Percentiles rank a stretch among this genome's conserved stretches.
phyloP scores from a whole-genome alignment of 2,113 vertebrate genomes.

The Dolichotis patagonum region DNA sequence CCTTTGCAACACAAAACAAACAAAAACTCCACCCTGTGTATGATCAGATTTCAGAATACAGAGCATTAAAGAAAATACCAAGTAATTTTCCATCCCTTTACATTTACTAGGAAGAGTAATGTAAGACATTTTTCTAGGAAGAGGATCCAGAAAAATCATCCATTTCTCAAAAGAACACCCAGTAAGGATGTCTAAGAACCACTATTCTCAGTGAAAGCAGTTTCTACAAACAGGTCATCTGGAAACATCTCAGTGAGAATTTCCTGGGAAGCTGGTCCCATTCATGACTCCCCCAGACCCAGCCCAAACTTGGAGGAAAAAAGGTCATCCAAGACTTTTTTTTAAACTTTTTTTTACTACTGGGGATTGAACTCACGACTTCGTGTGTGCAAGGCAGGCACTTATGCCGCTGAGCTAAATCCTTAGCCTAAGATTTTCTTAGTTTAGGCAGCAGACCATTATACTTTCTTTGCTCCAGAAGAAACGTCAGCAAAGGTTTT shows the following conservation, averaged over 20 bases:
- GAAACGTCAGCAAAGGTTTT: constrained; percentile 17
- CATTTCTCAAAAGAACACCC: constrained; percentile 10
- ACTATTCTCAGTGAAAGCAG: not conserved
- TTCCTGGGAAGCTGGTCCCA: not conserved
- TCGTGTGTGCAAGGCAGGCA: too few relatives aligned
- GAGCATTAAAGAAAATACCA: constrained; percentile 50
- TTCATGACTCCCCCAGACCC: not conserved
- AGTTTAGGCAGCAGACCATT: not conserved
- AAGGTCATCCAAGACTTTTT: not conserved
- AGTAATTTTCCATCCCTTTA: not conserved
- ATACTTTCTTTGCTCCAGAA: constrained; percentile 14
- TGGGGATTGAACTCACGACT: too few relatives aligned
- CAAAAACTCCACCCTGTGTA: not conserved
- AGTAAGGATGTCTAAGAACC: constrained; percentile 16
- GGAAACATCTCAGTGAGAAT: not conserved
- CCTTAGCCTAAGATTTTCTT: too few relatives aligned
- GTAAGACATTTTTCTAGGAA: constrained; percentile 34
- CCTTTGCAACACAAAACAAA: not conserved
- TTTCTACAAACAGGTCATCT: not conserved
- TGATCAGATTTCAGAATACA: constrained; percentile 7
- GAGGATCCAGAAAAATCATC: not conserved
- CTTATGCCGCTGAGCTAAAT: too few relatives aligned
- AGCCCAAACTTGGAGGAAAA: not conserved
- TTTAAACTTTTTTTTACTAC: too few relatives aligned
- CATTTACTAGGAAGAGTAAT: not conserved